Percentiles rank a stretch among this genome's conserved stretches.
These are phyloP conservation scores for Microctonus aethiopoides DNA, from an alignment of 2,888 invertebrate species.

Conservation along the genomic window DNA sequence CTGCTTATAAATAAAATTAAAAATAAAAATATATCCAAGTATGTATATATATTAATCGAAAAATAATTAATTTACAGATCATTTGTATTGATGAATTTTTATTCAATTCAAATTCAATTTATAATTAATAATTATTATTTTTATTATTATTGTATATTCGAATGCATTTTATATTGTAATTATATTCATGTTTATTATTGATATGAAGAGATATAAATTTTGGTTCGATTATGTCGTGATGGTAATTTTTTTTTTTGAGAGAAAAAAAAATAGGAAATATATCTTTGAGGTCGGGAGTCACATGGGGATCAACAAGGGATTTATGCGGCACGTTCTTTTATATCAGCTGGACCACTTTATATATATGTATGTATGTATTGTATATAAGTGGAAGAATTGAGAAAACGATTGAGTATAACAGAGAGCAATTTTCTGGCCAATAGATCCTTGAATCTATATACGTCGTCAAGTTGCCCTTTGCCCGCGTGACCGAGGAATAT, in stretches of 20 bases:
- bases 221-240: not conserved
- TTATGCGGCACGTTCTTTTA: not conserved
- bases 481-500: conserved; percentile 22
- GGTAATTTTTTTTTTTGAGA: not conserved
- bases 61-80: not conserved
- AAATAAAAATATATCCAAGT: conserved; percentile 4
- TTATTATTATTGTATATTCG: not conserved
- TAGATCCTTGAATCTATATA: conserved; percentile 57
- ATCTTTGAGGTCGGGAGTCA: not conserved
- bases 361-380: not conserved
- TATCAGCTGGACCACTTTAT: not conserved
- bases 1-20: conserved; percentile 36
- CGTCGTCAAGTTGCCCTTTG: conserved; percentile 46
- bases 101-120: not conserved
- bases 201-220: not conserved
- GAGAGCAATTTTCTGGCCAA: conserved; percentile 56
- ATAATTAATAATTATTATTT: not conserved
- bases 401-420: not conserved
- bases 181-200: not conserved
- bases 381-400: conserved; percentile 22
- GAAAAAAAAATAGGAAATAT: not conserved
- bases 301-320: conserved; percentile 4
- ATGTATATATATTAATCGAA: not conserved
- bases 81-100: not conserved
- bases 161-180: not conserved